phyloP scores from a whole-genome alignment of 2,888 invertebrate genomes.

The Hermodice carunculata region DNA sequence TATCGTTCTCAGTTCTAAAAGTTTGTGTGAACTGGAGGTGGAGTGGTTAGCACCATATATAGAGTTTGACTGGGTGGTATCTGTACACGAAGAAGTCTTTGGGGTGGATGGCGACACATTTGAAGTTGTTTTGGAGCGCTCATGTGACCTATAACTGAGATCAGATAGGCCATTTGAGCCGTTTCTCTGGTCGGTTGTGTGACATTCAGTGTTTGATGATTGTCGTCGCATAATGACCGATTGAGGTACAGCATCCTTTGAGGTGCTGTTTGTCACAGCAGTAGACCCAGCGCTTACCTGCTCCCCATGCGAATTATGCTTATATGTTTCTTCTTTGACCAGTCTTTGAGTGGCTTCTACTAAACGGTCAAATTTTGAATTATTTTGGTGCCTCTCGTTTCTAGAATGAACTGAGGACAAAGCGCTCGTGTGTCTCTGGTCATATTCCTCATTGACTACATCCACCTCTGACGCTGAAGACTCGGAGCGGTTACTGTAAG shows the following conservation, averaged over 20 bases:
- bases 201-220: no score
- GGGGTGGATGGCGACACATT: no score
- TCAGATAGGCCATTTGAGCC: no score
- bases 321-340: slow-evolving; percentile 16
- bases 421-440: not conserved
- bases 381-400: not conserved
- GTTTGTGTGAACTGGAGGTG: no score
- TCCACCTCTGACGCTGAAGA: slow-evolving; percentile 68
- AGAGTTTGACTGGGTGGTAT: no score
- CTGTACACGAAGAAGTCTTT: no score
- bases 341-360: slow-evolving; percentile 2
- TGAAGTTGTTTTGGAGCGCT: no score
- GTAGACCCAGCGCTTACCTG: not conserved
- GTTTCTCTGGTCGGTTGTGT: no score
- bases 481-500: slow-evolving; percentile 66
- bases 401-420: not conserved
- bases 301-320: slow-evolving; percentile 5
- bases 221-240: slow-evolving; percentile 63
- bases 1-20: no score
- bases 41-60: no score
- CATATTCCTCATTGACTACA: slow-evolving; percentile 55
- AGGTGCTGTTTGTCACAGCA: not conserved
- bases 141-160: no score
- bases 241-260: slow-evolving; percentile 33
- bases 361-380: slow-evolving; percentile 17